These are phyloP conservation scores for Crossocerus cetratus DNA, from an alignment of 2,888 invertebrate genomes.

Conservation along the genomic window DNA sequence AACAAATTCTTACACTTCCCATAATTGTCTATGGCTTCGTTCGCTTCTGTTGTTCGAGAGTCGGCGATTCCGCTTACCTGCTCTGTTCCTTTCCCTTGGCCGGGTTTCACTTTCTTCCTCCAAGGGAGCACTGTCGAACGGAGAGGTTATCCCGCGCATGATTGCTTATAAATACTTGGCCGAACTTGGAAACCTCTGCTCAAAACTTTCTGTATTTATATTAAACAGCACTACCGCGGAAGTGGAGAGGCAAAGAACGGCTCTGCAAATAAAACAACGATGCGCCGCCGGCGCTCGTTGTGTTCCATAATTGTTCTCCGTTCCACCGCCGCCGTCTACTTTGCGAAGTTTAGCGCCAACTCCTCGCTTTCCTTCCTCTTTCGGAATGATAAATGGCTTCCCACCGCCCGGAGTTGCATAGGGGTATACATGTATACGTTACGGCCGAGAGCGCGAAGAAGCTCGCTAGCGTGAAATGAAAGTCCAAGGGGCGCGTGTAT, in stretches of 20 bases:
- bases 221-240: slow-evolving; percentile 24
- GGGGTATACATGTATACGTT: background rate
- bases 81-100: too few relatives aligned
- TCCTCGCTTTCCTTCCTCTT: background rate
- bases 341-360: background rate
- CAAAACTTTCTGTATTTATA: slow-evolving; percentile 59
- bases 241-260: background rate
- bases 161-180: slow-evolving; percentile 62
- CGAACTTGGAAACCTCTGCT: slow-evolving; percentile 60
- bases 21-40: slow-evolving; percentile 56
- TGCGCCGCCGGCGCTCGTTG: background rate
- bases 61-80: too few relatives aligned
- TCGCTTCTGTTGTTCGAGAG: slow-evolving; percentile 5
- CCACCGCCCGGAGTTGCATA: background rate
- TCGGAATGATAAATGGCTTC: slow-evolving; percentile 1
- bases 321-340: background rate
- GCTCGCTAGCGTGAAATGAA: background rate
- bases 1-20: slow-evolving; percentile 39
- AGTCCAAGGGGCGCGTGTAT: background rate
- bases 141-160: slow-evolving; percentile 30
- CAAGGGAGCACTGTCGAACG: slow-evolving; percentile 10
- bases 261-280: slow-evolving; percentile 1
- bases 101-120: too few relatives aligned
- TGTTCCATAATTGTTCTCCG: background rate
- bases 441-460: background rate